Conservation (phyloP, 2,888 invertebrate genomes). For the Notodromas monacha region DNA sequence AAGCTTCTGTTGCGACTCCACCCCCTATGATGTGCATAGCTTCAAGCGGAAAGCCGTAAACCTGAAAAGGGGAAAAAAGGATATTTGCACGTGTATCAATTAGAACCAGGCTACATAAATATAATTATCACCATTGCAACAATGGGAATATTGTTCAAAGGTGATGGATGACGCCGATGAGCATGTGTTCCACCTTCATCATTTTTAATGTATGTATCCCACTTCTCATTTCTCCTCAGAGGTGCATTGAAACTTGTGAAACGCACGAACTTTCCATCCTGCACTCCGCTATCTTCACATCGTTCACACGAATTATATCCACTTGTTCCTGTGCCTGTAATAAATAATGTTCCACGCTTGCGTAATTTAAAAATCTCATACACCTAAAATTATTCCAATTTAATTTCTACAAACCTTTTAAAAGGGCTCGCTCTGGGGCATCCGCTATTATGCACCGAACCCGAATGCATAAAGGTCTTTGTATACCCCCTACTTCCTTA, state of each 20-base stretch:
- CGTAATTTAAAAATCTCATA: neutral
- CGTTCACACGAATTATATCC: slow-evolving; percentile 1
- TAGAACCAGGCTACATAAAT: neutral
- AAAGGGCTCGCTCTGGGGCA: neutral
- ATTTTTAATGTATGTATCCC: slow-evolving; percentile 1
- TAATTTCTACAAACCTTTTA: neutral
- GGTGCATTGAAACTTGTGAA: slow-evolving; percentile 1
- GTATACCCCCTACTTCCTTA: neutral
- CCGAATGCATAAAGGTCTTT: neutral
- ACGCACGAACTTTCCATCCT: neutral
- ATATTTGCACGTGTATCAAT: neutral
- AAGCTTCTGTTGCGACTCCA: neutral
- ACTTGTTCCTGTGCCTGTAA: neutral
- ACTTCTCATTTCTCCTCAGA: neutral
- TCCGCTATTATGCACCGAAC: slow-evolving; percentile 1
- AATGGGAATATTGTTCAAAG: neutral
- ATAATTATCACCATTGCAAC: neutral
- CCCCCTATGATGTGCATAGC: neutral
- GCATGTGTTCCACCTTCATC: neutral
- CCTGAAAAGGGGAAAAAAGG: neutral
- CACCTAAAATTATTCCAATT: neutral
- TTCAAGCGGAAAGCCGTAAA: neutral
- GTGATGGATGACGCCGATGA: neutral
- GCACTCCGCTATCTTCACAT: neutral
- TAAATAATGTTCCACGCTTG: neutral